phyloP scores from a whole-genome alignment of 2,113 vertebrate species.

The Grus americana region DNA sequence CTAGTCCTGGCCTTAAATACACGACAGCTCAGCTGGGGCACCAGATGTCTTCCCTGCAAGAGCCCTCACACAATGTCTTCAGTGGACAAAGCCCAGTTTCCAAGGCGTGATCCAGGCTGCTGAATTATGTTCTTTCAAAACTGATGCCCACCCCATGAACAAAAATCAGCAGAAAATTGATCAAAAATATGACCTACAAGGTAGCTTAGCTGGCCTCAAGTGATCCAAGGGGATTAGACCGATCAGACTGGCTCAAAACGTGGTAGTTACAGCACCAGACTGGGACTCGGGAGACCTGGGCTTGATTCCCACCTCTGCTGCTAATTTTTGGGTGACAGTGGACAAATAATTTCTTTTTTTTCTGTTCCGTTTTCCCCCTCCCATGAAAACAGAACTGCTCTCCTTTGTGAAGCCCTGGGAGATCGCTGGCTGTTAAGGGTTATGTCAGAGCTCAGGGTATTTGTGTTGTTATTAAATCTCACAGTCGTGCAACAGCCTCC shows the following conservation, averaged over 20 bases:
- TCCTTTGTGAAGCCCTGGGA: slow-evolving; percentile 1
- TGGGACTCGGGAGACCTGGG: not conserved
- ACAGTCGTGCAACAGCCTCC: not conserved
- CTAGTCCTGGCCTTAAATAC: not conserved
- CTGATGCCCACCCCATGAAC: not conserved
- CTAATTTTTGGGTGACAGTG: not conserved
- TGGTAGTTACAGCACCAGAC: not conserved
- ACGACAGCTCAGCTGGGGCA: not conserved
- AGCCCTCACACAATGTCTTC: not conserved
- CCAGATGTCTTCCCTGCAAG: slow-evolving; percentile 31
- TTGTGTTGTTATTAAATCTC: slow-evolving; percentile 24
- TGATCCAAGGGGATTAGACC: not conserved
- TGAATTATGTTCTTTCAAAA: not conserved
- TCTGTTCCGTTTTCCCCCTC: not conserved
- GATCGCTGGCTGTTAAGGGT: not conserved
- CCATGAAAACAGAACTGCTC: not conserved
- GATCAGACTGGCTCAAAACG: not conserved
- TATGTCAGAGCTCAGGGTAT: not conserved
- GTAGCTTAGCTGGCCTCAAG: not conserved
- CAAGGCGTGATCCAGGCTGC: not conserved
- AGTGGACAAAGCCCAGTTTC: slow-evolving; percentile 33
- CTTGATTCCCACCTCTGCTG: not conserved
- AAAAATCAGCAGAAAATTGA: not conserved
- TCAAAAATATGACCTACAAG: not conserved
- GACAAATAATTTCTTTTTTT: not conserved